These are phyloP conservation scores for Hapalemur alaotrensis DNA, from an alignment of 2,797 vertebrate genomes.

Conservation along the genomic window DNA sequence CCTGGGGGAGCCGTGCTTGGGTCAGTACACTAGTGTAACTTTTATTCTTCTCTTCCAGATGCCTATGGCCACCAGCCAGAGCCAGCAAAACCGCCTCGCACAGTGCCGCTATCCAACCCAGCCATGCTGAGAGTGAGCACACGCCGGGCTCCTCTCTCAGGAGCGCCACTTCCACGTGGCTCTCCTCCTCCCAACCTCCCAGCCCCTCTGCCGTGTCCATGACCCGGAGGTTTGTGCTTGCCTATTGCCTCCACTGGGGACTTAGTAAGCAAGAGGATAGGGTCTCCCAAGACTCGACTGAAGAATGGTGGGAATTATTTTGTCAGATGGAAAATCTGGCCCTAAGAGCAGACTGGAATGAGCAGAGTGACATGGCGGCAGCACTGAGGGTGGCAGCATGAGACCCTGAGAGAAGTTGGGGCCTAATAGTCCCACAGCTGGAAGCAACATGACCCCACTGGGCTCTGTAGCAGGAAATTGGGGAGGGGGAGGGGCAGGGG, in stretches of 20 bases:
- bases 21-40: fast-evolving
- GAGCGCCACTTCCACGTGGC: background rate
- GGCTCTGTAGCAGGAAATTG: background rate
- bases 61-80: background rate
- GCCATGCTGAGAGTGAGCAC: constrained; percentile 2
- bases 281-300: background rate
- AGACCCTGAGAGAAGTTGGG: background rate
- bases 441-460: background rate
- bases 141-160: background rate
- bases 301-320: background rate
- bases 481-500: background rate
- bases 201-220: background rate
- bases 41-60: constrained; percentile 74
- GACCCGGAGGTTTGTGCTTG: background rate
- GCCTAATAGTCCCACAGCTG: background rate
- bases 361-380: background rate
- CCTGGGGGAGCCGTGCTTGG: too few species aligned
- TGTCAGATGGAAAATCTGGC: background rate
- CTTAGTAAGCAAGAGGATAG: background rate
- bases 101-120: constrained; percentile 80
- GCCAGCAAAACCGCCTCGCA: constrained; percentile 71
- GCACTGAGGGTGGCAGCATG: background rate
- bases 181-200: background rate
- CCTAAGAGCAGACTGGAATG: background rate
- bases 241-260: background rate